Base-by-base conservation (phyloP, 2,113 vertebrate genomes). In the Cepphus grylle region DNA sequence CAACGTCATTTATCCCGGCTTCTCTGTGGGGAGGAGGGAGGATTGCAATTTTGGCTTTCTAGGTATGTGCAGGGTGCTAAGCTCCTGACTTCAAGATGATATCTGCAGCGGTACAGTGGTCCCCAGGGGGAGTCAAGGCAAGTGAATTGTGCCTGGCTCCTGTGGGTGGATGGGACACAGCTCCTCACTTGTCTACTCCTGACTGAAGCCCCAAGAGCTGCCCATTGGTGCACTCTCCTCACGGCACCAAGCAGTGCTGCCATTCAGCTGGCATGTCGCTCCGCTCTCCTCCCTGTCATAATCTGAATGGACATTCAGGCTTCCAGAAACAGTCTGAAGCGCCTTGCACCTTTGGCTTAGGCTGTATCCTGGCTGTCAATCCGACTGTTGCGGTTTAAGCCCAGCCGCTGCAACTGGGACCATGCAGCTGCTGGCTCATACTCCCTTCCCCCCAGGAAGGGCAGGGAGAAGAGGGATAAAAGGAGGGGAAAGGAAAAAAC, bases 201-300 rank as follows among this genome's bases (percentile, higher is more conserved):
- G 49, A 15, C 20, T 47, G 19, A 12, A 69, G n/a, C 49, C 40
- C 49, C 0, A 2, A 11, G 30, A 56, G 21, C 65, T 49, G 29
- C 13, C 29, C 1, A 0, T 15, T 1, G 0, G 22, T 5, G 12
- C 10, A 7, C 2, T 21, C 2, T 8, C 21, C 40, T 8, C 2
- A 1, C 14, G 40, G 52, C 82, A 26, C 22, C 1, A 13, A 13
- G 42, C 47, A 34, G 6, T 6, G 42, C 34, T 47, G 55, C 52
- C 0, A 1, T 15, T 8, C 6, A 1, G 11, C 71, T 52, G 55
- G 4, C 0, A 0, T 15, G 45, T n/a, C 12, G 6, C 2, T 1
- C 67, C 1, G 1, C 26, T 32, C 7, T 61, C 26, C 36, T 52
- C 7, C 36, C 38, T 45, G 3, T 12, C 17, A 0, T 42, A 16